Conservation (phyloP, 2,888 invertebrate species). For the Phaonia tiefii region DNA sequence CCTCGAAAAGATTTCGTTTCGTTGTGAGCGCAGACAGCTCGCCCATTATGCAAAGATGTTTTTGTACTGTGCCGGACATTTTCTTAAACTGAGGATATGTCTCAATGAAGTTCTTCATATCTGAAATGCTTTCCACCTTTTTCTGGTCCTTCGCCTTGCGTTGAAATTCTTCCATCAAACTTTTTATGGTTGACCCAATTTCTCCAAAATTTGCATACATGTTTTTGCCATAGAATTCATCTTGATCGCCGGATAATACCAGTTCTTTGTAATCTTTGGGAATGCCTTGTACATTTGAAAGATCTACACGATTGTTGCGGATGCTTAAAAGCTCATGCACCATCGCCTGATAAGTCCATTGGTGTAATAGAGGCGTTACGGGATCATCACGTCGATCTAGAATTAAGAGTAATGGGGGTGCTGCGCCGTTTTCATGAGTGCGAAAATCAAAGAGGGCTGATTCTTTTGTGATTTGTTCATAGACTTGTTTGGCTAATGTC, state of each 20-base stretch:
- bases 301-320: constrained; percentile 94
- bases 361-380: constrained; percentile 96
- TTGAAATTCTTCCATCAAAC: constrained; percentile 98
- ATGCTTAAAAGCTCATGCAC: constrained; percentile 98
- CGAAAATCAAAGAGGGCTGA: constrained; percentile 93
- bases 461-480: constrained; percentile 93
- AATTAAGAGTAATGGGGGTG: constrained; percentile 91
- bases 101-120: constrained; percentile 99
- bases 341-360: constrained; percentile 99
- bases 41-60: constrained; percentile 98
- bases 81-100: constrained; percentile 99
- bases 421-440: constrained; percentile 83
- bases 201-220: constrained; percentile 98
- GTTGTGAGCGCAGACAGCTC: constrained; percentile 94
- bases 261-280: constrained; percentile 95
- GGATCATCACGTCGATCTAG: constrained; percentile 97
- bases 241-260: constrained; percentile 96
- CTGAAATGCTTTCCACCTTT: constrained; percentile 98
- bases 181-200: constrained; percentile 98
- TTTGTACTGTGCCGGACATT: constrained; percentile 97
- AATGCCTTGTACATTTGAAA: constrained; percentile 91
- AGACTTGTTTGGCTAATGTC: constrained; percentile 91
- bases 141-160: constrained; percentile 96
- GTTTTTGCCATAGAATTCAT: constrained; percentile 98
- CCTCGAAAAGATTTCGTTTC: constrained; percentile 89